Evolutionary conservation across 2,888 invertebrate genomes (phyloP).

Genomic region (Lepidocyrtinus sp.): DNA sequence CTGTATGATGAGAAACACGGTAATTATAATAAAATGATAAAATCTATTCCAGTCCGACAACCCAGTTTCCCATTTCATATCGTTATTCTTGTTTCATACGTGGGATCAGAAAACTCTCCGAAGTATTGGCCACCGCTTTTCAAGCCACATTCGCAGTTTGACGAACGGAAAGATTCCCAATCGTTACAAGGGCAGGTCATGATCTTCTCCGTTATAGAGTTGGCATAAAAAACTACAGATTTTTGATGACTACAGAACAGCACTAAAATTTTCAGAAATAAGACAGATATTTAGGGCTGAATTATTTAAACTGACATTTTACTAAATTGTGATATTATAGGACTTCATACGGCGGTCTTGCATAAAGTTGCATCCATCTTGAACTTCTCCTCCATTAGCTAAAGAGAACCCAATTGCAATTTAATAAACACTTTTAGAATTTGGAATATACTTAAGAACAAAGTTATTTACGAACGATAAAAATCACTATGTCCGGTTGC

Average conservation of each 20-base stretch:
- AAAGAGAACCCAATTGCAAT: too few species aligned
- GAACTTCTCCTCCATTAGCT: slow-evolving; percentile 48
- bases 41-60: too few species aligned
- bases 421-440: too few species aligned
- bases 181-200: slow-evolving; percentile 29
- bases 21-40: neutral
- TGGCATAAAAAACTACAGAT: slow-evolving; percentile 36
- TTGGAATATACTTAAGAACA: neutral
- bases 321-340: too few species aligned
- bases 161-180: slow-evolving; percentile 21
- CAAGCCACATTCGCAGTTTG: slow-evolving; percentile 8
- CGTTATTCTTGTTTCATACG: slow-evolving; percentile 5
- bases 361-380: slow-evolving; percentile 35
- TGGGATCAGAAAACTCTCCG: slow-evolving; percentile 21
- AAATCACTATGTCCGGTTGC: slow-evolving; percentile 42
- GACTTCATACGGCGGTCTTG: slow-evolving; percentile 35
- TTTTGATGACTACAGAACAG: slow-evolving; percentile 47
- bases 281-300: too few species aligned
- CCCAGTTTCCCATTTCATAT: too few species aligned
- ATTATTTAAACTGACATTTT: too few species aligned
- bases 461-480: slow-evolving; percentile 33
- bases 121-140: slow-evolving; percentile 25
- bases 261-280: too few species aligned
- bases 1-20: neutral
- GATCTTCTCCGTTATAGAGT: slow-evolving; percentile 16